Evolutionary conservation across 2,113 vertebrate genomes (phyloP).

Genomic region (Xiphorhynchus elegans): DNA sequence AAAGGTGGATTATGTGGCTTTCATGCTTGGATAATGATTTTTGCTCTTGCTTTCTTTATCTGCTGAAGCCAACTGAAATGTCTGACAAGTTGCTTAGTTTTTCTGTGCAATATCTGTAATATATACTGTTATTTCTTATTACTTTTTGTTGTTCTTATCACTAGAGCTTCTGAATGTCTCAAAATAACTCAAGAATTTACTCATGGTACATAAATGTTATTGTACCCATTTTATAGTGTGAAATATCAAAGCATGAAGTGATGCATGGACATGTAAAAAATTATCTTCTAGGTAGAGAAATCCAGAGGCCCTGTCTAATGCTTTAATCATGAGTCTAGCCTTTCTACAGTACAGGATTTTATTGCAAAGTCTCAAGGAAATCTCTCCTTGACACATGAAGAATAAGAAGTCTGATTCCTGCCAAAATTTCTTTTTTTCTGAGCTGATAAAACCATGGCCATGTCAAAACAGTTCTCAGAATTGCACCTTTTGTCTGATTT

Average conservation of each 20-base stretch:
- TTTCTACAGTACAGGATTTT: background rate
- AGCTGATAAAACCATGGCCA: background rate
- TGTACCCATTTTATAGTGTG: background rate
- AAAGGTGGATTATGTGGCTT: slow-evolving; percentile 6
- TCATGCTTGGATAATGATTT: background rate
- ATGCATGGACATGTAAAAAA: background rate
- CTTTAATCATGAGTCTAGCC: background rate
- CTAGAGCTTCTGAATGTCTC: background rate
- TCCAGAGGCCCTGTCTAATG: background rate
- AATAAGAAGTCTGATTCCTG: background rate
- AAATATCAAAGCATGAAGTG: background rate
- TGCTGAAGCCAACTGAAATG: background rate
- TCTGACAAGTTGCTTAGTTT: background rate
- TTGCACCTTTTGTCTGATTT: background rate
- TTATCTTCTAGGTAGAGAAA: background rate
- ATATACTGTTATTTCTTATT: background rate
- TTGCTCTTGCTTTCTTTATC: background rate
- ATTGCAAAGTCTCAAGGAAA: background rate
- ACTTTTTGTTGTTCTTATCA: background rate
- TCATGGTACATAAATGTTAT: background rate
- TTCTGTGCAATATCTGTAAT: background rate
- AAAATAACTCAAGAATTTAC: background rate
- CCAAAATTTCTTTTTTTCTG: background rate
- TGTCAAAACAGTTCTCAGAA: background rate
- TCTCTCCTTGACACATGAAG: background rate